These are phyloP conservation scores for Sparus aurata DNA, from an alignment of 2,797 vertebrate species.

Conservation along the genomic window DNA sequence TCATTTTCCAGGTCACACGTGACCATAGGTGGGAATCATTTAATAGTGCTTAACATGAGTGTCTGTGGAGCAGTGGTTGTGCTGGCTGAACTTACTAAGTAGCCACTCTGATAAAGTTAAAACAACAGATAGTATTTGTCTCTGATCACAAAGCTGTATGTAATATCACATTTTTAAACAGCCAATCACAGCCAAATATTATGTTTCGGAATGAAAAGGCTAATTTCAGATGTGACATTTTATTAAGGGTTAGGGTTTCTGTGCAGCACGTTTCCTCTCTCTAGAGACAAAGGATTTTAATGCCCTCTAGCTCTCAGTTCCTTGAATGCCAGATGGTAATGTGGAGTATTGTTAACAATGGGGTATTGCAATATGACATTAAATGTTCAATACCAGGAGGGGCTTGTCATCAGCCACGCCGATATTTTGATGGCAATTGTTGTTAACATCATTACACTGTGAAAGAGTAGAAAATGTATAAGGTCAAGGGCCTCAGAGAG, in stretches of 20 bases:
- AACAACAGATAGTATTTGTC: too few relatives aligned
- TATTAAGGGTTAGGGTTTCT: not conserved
- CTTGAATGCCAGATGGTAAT: constrained; percentile 23
- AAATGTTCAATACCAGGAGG: not conserved
- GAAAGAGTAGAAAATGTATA: not conserved
- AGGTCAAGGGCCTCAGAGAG: not conserved
- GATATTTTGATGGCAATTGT: not conserved
- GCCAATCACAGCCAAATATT: too few relatives aligned
- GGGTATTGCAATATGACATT: not conserved
- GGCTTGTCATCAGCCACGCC: not conserved
- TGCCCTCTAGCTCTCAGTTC: constrained; percentile 1
- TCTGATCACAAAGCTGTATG: too few relatives aligned
- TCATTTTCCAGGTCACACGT: not conserved
- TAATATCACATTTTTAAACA: too few relatives aligned
- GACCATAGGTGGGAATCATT: too few relatives aligned
- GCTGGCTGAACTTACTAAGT: too few relatives aligned
- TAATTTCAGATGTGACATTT: too few relatives aligned
- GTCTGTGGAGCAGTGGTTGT: too few relatives aligned
- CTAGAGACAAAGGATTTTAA: not conserved
- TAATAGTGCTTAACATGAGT: too few relatives aligned
- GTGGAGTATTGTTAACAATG: not conserved
- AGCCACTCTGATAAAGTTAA: too few relatives aligned
- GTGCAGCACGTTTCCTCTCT: not conserved
- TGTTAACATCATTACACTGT: not conserved
- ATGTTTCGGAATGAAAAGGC: too few relatives aligned